Percentiles rank a stretch among this genome's conserved stretches.
Conservation (phyloP, 2,113 vertebrate species). For the Gobio gobio region DNA sequence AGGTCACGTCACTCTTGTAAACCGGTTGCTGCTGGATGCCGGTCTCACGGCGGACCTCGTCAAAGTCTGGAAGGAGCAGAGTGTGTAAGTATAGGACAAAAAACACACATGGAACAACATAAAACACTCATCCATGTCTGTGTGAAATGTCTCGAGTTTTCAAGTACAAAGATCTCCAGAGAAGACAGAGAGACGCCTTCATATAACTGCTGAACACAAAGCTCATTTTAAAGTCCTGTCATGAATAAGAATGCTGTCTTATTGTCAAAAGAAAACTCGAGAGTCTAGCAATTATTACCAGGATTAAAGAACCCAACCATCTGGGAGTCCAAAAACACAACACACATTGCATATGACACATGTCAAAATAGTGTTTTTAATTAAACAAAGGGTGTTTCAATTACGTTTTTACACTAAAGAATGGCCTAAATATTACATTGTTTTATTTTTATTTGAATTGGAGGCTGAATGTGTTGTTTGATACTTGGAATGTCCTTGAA, state of each 20-base stretch:
- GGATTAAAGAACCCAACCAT: conserved; percentile 26
- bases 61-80: conserved; percentile 87
- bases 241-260: conserved; percentile 18
- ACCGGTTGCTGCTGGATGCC: conserved; percentile 91
- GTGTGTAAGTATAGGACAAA: conserved; percentile 79
- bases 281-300: conserved; percentile 7
- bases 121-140: neutral
- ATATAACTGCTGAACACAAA: neutral
- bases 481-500: neutral
- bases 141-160: conserved; percentile 5
- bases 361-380: conserved; percentile 10
- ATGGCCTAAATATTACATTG: neutral
- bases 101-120: conserved; percentile 28
- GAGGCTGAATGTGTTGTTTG: neutral
- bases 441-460: conserved; percentile 56
- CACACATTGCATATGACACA: neutral
- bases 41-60: conserved; percentile 90
- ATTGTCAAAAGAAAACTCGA: conserved; percentile 9
- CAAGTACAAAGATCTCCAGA: neutral
- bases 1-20: conserved; percentile 90
- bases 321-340: conserved; percentile 7
- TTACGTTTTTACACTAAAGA: neutral
- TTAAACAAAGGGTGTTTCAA: conserved; percentile 18
- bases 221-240: neutral
- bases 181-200: neutral